These are phyloP conservation scores for Odontamblyopus rebecca DNA, from an alignment of 2,797 vertebrate genomes.

Conservation along the genomic window DNA sequence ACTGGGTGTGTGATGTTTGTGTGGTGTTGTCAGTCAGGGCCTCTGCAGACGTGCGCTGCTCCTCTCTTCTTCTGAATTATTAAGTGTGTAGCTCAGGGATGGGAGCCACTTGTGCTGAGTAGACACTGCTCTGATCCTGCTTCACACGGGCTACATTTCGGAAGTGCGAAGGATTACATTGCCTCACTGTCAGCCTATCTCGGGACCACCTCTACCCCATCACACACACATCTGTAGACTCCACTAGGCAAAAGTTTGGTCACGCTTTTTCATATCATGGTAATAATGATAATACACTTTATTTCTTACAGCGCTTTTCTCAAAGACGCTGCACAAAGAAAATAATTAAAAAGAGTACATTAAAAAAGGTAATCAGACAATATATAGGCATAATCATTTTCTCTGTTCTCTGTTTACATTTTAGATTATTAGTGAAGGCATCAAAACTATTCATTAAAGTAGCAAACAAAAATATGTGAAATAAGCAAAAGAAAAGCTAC, in stretches of 20 bases:
- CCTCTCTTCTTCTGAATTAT: constrained; percentile 77
- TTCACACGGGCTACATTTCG: constrained; percentile 69
- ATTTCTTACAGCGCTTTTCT: too few relatives aligned
- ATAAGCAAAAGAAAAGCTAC: too few relatives aligned
- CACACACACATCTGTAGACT: constrained; percentile 21
- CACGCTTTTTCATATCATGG: constrained; percentile 4
- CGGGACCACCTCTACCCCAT: constrained; percentile 9
- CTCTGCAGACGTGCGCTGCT: constrained; percentile 53
- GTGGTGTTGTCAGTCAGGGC: constrained; percentile 61
- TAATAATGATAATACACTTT: too few relatives aligned
- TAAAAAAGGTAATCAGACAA: too few relatives aligned
- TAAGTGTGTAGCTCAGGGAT: constrained; percentile 74
- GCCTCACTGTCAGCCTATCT: constrained; percentile 35
- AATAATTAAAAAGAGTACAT: too few relatives aligned
- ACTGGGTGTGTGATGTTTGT: background rate
- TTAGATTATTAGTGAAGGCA: too few relatives aligned
- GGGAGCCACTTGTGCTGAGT: constrained; percentile 79
- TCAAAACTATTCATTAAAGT: too few relatives aligned
- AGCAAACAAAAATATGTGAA: too few relatives aligned
- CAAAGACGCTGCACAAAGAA: too few relatives aligned
- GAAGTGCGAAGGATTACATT: constrained; percentile 68
- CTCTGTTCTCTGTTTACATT: too few relatives aligned
- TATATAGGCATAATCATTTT: too few relatives aligned
- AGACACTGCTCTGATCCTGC: constrained; percentile 73
- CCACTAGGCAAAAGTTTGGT: constrained; percentile 11